phyloP scores from a whole-genome alignment of 2,113 vertebrate genomes.

The Brachypteracias leptosomus region DNA sequence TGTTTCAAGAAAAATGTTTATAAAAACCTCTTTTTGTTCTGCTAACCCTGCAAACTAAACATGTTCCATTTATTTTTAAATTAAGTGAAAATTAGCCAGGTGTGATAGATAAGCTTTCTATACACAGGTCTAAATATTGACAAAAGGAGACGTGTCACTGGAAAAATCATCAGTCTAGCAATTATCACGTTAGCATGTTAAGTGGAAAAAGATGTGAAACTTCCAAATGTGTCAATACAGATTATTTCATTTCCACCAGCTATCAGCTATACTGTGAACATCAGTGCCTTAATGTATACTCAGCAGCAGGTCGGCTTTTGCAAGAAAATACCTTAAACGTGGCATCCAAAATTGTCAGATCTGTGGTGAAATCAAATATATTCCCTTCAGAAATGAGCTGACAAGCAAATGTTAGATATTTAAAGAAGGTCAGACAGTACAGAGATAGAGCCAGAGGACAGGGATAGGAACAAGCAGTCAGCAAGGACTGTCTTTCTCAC shows the following conservation, averaged over 20 bases:
- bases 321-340: slow-evolving; percentile 33
- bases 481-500: not conserved
- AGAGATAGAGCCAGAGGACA: not conserved
- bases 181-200: slow-evolving; percentile 85
- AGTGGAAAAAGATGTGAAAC: slow-evolving; percentile 82
- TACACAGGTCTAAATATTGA: slow-evolving; percentile 87
- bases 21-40: slow-evolving; percentile 67
- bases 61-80: slow-evolving; percentile 83
- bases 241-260: slow-evolving; percentile 82
- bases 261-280: slow-evolving; percentile 78
- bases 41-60: slow-evolving; percentile 75
- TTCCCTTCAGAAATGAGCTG: not conserved
- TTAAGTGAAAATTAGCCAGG: slow-evolving; percentile 84
- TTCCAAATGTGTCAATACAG: slow-evolving; percentile 83
- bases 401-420: not conserved
- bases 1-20: slow-evolving; percentile 70
- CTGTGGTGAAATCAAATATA: not conserved
- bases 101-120: slow-evolving; percentile 84
- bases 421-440: not conserved
- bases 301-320: slow-evolving; percentile 43
- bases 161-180: slow-evolving; percentile 83
- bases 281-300: slow-evolving; percentile 58
- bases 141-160: slow-evolving; percentile 80
- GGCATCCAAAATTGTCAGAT: not conserved
- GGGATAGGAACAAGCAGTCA: not conserved